phyloP scores from a whole-genome alignment of 2,888 invertebrate genomes.

The Alcis repandata region DNA sequence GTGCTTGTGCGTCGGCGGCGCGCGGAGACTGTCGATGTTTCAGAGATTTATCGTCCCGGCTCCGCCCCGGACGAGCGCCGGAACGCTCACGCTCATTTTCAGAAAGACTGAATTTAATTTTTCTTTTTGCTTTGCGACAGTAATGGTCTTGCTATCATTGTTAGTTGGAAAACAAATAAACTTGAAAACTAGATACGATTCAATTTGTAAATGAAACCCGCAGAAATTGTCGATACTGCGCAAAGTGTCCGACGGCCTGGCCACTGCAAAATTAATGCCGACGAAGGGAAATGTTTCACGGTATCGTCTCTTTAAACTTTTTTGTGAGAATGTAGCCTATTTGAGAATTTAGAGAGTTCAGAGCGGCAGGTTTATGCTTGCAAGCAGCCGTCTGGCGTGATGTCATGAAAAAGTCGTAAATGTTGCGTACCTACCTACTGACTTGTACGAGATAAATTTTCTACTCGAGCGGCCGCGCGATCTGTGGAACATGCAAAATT shows the following conservation, averaged over 20 bases:
- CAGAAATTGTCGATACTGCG: conserved; percentile 55
- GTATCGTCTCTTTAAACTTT: conserved; percentile 50
- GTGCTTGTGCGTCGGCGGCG: conserved; percentile 63
- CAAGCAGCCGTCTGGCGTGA: conserved; percentile 68
- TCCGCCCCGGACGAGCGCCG: conserved; percentile 56
- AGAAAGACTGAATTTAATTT: conserved; percentile 63
- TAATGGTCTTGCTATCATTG: conserved; percentile 52
- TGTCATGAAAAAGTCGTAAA: conserved; percentile 81
- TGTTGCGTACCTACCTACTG: conserved; percentile 69
- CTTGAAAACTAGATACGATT: conserved; percentile 41
- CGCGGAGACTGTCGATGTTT: conserved; percentile 64
- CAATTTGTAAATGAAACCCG: conserved; percentile 52
- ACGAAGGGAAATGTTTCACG: conserved; percentile 55
- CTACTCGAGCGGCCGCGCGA: conserved; percentile 69
- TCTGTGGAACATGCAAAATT: conserved; percentile 75
- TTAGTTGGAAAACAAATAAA: conserved; percentile 42
- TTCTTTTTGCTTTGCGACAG: conserved; percentile 61
- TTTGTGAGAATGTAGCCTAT: conserved; percentile 50
- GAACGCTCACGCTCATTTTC: conserved; percentile 58
- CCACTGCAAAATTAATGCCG: conserved; percentile 56
- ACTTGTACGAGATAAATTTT: conserved; percentile 76
- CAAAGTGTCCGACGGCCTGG: conserved; percentile 44
- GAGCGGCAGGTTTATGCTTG: conserved; percentile 69
- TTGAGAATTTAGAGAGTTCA: conserved; percentile 61
- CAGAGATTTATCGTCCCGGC: conserved; percentile 68